phyloP scores from a whole-genome alignment of 2,113 vertebrate species.

The Microtus ochrogaster region DNA sequence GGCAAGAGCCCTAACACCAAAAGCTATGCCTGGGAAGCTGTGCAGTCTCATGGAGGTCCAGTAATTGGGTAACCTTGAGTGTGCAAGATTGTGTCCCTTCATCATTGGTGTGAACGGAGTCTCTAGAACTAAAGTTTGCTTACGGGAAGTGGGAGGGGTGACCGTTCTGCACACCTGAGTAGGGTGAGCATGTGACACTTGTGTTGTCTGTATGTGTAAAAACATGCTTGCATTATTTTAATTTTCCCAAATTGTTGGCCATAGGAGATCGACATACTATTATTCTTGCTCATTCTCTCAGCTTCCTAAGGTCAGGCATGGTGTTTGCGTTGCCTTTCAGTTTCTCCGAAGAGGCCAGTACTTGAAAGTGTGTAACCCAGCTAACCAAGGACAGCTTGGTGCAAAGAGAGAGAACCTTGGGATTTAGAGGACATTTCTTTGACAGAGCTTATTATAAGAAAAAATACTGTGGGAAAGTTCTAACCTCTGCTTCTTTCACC shows the following conservation, averaged over 20 bases:
- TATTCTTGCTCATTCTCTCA: background rate
- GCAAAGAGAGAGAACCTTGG: background rate
- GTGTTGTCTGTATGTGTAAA: background rate
- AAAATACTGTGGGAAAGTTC: background rate
- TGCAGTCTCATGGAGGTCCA: background rate
- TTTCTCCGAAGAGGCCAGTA: background rate
- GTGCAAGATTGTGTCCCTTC: background rate
- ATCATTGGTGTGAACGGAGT: background rate
- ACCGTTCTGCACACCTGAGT: constrained; percentile 26
- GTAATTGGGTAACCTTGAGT: background rate
- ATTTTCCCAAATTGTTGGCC: background rate
- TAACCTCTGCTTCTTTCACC: too few relatives aligned
- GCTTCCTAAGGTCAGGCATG: background rate
- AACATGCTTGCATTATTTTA: background rate
- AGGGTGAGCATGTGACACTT: background rate
- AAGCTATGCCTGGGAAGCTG: background rate
- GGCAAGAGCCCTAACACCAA: background rate
- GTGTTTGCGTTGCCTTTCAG: background rate
- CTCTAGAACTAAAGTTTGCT: background rate
- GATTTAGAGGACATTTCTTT: background rate
- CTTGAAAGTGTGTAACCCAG: background rate
- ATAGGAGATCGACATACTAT: background rate
- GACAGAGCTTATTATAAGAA: background rate
- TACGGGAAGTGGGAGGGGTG: background rate
- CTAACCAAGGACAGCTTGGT: background rate